A percentile compares a stretch with the other conserved stretches of the same genome.
Conservation (phyloP, 2,888 invertebrate species). For the Lasioglossum villosulum region DNA sequence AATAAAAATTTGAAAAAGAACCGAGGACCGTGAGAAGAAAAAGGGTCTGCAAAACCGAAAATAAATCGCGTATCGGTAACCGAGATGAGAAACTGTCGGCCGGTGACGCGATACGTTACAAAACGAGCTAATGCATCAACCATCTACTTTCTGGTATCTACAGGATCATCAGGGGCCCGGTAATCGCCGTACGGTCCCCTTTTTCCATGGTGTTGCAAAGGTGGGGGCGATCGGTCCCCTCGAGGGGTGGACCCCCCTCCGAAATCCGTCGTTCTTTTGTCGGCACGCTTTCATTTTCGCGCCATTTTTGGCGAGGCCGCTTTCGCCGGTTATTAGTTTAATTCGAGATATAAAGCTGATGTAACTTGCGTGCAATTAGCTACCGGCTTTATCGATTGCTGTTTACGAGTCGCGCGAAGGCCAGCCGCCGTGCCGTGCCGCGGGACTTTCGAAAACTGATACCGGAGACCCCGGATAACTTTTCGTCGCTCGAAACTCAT, state of each 20-base stretch:
- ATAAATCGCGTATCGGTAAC: not conserved
- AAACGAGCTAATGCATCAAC: constrained; percentile 12
- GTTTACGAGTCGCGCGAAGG: constrained; percentile 67
- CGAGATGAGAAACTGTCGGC: not conserved
- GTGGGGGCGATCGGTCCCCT: constrained; percentile 46
- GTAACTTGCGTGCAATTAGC: constrained; percentile 77
- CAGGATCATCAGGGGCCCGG: constrained; percentile 3
- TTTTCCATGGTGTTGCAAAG: constrained; percentile 17
- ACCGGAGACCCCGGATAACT: constrained; percentile 30
- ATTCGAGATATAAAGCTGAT: constrained; percentile 78
- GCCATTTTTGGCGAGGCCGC: constrained; percentile 82
- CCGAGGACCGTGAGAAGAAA: not conserved
- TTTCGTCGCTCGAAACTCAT: constrained; percentile 19
- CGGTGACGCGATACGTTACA: constrained; percentile 5
- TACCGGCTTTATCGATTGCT: constrained; percentile 76
- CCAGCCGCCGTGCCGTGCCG: constrained; percentile 34
- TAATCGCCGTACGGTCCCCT: constrained; percentile 5
- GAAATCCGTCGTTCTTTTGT: constrained; percentile 71
- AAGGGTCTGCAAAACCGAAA: not conserved
- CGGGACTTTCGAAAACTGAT: constrained; percentile 72
- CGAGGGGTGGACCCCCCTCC: constrained; percentile 21
- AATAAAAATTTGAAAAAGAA: not conserved
- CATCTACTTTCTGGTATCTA: constrained; percentile 9
- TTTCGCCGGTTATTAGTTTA: constrained; percentile 83
- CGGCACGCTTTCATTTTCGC: constrained; percentile 78